phyloP scores from a whole-genome alignment of 2,797 vertebrate genomes.

The Sebastes wilsoni region DNA sequence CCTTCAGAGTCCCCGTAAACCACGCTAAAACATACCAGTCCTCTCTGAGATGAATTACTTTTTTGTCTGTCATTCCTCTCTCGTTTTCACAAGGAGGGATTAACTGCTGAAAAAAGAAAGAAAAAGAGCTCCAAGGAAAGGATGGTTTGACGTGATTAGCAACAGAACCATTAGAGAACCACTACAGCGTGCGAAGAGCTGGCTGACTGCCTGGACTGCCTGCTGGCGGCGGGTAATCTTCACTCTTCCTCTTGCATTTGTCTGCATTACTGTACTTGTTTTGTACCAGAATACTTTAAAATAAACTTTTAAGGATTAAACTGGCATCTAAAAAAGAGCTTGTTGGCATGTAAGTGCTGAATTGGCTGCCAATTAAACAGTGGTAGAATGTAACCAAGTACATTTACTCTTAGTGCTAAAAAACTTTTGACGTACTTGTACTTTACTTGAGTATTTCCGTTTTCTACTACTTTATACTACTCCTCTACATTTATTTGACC shows the following conservation, averaged over 20 bases:
- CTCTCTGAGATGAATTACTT: conserved; percentile 26
- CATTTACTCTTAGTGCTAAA: neutral
- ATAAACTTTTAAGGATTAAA: neutral
- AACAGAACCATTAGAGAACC: conserved; percentile 12
- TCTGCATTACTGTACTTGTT: neutral
- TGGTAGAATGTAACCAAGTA: neutral
- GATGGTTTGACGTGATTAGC: conserved; percentile 25
- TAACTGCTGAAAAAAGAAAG: neutral
- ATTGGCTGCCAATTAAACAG: neutral
- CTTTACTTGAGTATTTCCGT: neutral
- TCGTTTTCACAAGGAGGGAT: conserved; percentile 30
- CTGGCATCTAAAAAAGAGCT: fast-evolving
- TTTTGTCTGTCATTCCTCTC: conserved; percentile 6
- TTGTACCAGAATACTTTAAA: neutral
- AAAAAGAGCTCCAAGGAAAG: conserved; percentile 17
- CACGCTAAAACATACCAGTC: neutral
- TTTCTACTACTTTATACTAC: neutral
- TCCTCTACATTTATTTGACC: neutral
- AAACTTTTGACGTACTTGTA: neutral
- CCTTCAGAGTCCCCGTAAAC: conserved; percentile 24
- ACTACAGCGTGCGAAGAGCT: conserved; percentile 8
- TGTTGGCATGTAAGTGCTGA: neutral
- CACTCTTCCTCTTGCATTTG: neutral
- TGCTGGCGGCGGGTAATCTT: neutral
- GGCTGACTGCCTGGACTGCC: conserved; percentile 23